Conservation (phyloP, 2,797 vertebrate genomes). For the Cuculus canorus region DNA sequence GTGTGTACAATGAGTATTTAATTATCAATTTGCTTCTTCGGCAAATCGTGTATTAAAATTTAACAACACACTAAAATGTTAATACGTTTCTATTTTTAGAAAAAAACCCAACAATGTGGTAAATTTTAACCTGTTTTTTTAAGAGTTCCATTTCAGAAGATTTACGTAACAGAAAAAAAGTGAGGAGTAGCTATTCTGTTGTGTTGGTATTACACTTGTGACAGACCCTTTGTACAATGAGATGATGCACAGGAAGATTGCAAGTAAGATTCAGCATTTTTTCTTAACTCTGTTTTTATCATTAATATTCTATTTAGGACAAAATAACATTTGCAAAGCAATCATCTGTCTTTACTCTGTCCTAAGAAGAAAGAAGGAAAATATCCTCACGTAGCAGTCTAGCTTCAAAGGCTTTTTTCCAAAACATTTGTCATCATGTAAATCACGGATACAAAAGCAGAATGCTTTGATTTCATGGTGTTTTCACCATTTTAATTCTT, state of each 20-base stretch:
- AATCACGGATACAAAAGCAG: constrained; percentile 77
- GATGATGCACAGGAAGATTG: background rate
- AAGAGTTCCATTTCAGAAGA: background rate
- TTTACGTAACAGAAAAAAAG: background rate
- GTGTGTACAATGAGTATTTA: background rate
- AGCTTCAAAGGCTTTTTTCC: constrained; percentile 71
- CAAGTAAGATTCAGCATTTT: background rate
- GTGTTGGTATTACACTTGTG: background rate
- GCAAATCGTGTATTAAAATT: background rate
- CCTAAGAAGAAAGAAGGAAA: background rate
- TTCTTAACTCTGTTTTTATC: background rate
- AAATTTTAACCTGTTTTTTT: background rate
- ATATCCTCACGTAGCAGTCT: background rate
- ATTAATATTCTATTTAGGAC: background rate
- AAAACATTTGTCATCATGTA: constrained; percentile 71
- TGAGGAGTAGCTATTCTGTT: background rate
- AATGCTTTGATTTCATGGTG: constrained; percentile 81
- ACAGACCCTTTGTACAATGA: background rate
- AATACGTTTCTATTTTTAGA: background rate
- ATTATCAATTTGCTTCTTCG: background rate
- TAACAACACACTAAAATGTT: background rate
- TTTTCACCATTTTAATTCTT: constrained; percentile 68
- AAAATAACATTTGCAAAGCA: background rate
- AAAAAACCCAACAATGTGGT: background rate
- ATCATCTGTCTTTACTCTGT: background rate